Conservation (phyloP, 2,888 invertebrate genomes). For the Hirtodrosophila duncani region DNA sequence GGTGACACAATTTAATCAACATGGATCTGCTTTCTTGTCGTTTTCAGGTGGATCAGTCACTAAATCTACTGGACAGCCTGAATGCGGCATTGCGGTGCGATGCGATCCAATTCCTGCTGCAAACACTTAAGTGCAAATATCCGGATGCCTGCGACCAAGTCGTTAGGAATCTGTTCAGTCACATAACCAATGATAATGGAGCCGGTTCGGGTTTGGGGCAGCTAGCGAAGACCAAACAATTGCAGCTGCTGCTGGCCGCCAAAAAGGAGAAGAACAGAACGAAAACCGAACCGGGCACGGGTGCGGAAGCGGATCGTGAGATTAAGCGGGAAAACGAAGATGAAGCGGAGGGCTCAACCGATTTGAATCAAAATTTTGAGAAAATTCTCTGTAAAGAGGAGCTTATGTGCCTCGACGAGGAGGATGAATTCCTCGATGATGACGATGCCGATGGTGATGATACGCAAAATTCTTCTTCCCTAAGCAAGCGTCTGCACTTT, state of each 20-base stretch:
- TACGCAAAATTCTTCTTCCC: conserved; percentile 66
- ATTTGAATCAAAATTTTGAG: conserved; percentile 78
- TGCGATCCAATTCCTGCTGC: conserved; percentile 76
- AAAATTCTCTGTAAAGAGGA: conserved; percentile 78
- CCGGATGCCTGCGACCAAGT: conserved; percentile 76
- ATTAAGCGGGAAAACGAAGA: conserved; percentile 35
- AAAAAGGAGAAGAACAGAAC: conserved; percentile 71
- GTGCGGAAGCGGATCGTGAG: conserved; percentile 9
- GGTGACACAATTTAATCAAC: not conserved
- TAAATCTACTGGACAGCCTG: conserved; percentile 75
- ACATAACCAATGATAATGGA: conserved; percentile 59
- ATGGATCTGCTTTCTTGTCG: too few relatives aligned
- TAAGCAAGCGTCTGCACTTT: conserved; percentile 45
- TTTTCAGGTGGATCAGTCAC: conserved; percentile 76
- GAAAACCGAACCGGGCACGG: conserved; percentile 45
- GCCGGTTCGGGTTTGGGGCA: conserved; percentile 39
- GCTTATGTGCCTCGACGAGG: conserved; percentile 76
- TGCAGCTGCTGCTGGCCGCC: conserved; percentile 61
- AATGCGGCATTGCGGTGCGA: conserved; percentile 74
- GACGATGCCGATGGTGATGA: conserved; percentile 38
- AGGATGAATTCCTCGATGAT: conserved; percentile 62
- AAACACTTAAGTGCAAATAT: conserved; percentile 75
- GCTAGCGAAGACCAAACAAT: conserved; percentile 60
- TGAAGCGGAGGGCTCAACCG: conserved; percentile 57
- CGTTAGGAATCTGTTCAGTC: conserved; percentile 68